Conservation (phyloP, 2,888 invertebrate genomes). For the Harpalus rufipes region DNA sequence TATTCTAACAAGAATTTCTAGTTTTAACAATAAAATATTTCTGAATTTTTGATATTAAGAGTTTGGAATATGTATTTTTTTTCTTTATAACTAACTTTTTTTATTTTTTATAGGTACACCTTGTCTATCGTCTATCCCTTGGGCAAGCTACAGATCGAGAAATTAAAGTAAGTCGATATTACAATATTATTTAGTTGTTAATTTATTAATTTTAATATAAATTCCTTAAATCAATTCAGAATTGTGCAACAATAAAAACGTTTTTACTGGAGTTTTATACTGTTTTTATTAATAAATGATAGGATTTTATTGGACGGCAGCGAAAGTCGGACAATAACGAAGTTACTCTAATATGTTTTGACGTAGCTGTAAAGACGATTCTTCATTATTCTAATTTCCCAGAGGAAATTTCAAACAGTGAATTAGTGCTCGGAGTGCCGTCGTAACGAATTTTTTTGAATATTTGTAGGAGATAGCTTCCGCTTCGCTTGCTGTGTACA, state of each 20-base stretch:
- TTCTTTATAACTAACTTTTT: no score
- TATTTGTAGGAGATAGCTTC: slow-evolving; percentile 19
- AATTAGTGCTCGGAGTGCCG: slow-evolving; percentile 24
- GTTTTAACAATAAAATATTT: no score
- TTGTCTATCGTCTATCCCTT: no score
- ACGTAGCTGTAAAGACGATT: slow-evolving; percentile 53
- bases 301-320: slow-evolving; percentile 32
- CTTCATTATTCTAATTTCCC: slow-evolving; percentile 59
- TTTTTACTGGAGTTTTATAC: slow-evolving; percentile 27
- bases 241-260: neutral
- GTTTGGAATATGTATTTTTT: no score
- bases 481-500: slow-evolving; percentile 2
- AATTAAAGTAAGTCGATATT: no score
- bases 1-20: no score
- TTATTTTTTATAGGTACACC: no score
- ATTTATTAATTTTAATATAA: no score
- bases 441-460: slow-evolving; percentile 38
- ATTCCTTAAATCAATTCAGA: no score
- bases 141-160: no score
- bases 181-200: no score
- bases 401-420: slow-evolving; percentile 44
- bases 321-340: slow-evolving; percentile 34
- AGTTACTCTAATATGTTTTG: slow-evolving; percentile 35
- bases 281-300: slow-evolving; percentile 44
- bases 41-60: no score